Conservation (phyloP, 2,888 invertebrate species). For the Sphecodes monilicornis region DNA sequence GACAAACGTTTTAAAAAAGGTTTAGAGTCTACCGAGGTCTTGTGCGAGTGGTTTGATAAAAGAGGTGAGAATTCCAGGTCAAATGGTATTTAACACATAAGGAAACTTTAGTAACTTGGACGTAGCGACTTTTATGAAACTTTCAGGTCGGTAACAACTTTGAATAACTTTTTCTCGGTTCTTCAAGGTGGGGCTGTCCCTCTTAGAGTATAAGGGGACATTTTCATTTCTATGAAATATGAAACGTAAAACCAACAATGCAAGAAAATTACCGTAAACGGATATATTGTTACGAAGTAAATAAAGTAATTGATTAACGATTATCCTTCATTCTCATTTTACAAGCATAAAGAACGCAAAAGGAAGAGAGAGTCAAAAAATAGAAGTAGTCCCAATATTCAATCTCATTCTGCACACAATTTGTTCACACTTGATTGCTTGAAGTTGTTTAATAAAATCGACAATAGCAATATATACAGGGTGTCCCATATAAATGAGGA, state of each 20-base stretch:
- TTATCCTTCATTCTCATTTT: too few species aligned
- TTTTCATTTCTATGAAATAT: neutral
- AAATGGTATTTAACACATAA: neutral
- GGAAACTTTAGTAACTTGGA: neutral
- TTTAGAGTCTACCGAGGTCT: neutral
- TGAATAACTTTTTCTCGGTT: neutral
- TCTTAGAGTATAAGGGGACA: neutral
- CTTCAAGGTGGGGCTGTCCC: neutral
- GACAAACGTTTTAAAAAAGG: neutral
- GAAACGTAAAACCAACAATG: neutral
- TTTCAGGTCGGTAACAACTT: neutral
- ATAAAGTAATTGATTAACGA: too few species aligned
- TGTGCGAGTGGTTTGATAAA: neutral
- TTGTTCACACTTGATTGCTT: neutral
- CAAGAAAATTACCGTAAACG: neutral
- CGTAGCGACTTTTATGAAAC: neutral
- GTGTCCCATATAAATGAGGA: too few species aligned
- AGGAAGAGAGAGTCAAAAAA: too few species aligned
- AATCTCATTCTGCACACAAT: too few species aligned
- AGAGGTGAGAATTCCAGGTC: neutral
- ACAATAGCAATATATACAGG: too few species aligned
- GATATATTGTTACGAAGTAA: too few species aligned
- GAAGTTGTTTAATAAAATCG: neutral
- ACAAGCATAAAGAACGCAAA: too few species aligned
- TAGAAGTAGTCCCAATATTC: too few species aligned